A percentile compares a stretch with the other conserved stretches of the same genome.
These are phyloP conservation scores for Myotis davidii DNA, from an alignment of 2,113 vertebrate species.

Conservation along the genomic window DNA sequence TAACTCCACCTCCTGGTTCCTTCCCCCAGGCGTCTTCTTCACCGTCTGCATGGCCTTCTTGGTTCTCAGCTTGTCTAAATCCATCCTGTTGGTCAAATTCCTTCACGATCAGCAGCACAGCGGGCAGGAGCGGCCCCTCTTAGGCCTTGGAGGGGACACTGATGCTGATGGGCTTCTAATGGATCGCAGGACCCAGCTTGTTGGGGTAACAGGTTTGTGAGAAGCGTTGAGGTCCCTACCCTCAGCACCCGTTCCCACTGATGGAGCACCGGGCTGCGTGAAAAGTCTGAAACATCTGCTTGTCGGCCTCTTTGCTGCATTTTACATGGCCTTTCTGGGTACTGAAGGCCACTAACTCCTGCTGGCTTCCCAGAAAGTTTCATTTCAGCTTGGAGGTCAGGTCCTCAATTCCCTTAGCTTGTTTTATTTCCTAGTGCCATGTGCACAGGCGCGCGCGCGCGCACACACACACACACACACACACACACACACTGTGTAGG, in stretches of 20 bases:
- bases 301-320: background rate
- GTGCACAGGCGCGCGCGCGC: fast-evolving
- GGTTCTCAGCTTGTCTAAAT: slow-evolving; percentile 90
- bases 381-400: background rate
- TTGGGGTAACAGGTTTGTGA: slow-evolving; percentile 76
- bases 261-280: background rate
- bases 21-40: slow-evolving; percentile 88
- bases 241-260: background rate
- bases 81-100: slow-evolving; percentile 90
- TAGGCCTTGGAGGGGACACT: slow-evolving; percentile 82
- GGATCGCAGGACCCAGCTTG: slow-evolving; percentile 44
- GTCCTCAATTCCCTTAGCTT: background rate
- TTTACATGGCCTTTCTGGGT: background rate
- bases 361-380: background rate
- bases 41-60: slow-evolving; percentile 90
- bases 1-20: background rate
- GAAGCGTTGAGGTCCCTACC: background rate
- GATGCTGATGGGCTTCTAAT: background rate
- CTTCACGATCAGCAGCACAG: slow-evolving; percentile 84
- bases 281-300: background rate
- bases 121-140: slow-evolving; percentile 81
- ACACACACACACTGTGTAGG: background rate
- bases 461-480: background rate
- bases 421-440: background rate
- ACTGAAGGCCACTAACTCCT: background rate